phyloP scores from a whole-genome alignment of 2,113 vertebrate species.

The Sinocyclocheilus rhinocerous region DNA sequence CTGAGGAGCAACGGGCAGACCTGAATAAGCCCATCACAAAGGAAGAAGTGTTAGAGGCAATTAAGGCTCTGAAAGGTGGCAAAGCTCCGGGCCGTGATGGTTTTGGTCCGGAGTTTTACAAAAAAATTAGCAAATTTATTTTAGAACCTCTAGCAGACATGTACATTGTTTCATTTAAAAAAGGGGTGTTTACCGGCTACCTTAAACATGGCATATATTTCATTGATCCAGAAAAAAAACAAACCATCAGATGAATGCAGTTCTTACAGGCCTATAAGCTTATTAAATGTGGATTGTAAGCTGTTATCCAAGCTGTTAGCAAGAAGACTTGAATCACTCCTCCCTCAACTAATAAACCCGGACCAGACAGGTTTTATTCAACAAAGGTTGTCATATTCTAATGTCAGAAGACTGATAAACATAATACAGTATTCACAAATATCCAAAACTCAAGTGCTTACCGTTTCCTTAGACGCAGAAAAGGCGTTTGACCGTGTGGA shows the following conservation, averaged over 20 bases:
- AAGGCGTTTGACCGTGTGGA: neutral
- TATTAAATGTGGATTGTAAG: neutral
- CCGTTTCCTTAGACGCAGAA: neutral
- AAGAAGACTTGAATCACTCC: neutral
- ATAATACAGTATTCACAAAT: neutral
- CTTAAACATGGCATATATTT: no score
- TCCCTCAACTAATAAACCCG: neutral
- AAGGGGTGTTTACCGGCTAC: neutral
- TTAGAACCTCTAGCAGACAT: neutral
- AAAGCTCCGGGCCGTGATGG: neutral
- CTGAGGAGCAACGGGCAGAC: neutral
- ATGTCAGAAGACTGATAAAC: neutral
- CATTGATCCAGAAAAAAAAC: neutral
- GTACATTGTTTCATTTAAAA: neutral
- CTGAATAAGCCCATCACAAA: slow-evolving; percentile 8
- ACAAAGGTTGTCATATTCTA: neutral
- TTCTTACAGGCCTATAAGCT: neutral
- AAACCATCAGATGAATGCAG: neutral
- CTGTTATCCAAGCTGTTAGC: neutral
- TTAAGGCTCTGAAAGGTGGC: neutral
- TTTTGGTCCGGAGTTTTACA: neutral
- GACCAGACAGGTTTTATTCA: neutral
- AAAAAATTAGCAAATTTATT: neutral
- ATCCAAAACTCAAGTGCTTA: neutral
- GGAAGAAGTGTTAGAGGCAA: neutral